Conservation (phyloP, 1,140 invertebrate genomes). For the Eciton burchellii region DNA sequence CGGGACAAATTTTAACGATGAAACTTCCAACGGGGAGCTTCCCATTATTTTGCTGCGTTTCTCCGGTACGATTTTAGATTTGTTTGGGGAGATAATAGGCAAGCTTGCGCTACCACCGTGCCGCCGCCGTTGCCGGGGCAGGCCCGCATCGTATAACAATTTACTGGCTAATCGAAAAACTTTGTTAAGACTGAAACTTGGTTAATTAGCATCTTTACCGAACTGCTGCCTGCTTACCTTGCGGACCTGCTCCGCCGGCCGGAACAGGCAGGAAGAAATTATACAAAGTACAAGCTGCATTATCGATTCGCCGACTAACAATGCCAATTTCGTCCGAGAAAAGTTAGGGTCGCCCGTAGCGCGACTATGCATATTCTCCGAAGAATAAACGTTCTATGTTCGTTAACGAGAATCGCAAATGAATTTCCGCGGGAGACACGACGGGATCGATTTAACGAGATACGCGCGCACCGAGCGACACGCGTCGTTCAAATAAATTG, state of each 20-base stretch:
- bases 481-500: not conserved
- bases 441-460: conserved; percentile 11
- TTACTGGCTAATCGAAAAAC: conserved; percentile 85
- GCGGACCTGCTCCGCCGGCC: conserved; percentile 58
- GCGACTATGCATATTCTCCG: conserved; percentile 33
- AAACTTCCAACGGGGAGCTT: conserved; percentile 77
- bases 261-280: conserved; percentile 70
- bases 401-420: conserved; percentile 30
- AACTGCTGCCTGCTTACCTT: conserved; percentile 72
- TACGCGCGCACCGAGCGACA: not conserved
- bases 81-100: conserved; percentile 80
- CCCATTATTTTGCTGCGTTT: conserved; percentile 80
- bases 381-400: conserved; percentile 18
- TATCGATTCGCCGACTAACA: conserved; percentile 68
- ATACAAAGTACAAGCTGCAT: conserved; percentile 71
- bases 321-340: conserved; percentile 58
- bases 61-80: conserved; percentile 78
- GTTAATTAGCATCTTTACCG: conserved; percentile 84
- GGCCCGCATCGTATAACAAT: conserved; percentile 82
- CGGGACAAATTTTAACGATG: conserved; percentile 79
- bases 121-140: conserved; percentile 47
- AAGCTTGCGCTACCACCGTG: conserved; percentile 66
- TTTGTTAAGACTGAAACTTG: conserved; percentile 83
- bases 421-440: conserved; percentile 10
- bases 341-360: conserved; percentile 31